Percentiles rank a stretch among this genome's conserved stretches.
Evolutionary conservation across 2,113 vertebrate genomes (phyloP).

Genomic region (Crotalus tigris): DNA sequence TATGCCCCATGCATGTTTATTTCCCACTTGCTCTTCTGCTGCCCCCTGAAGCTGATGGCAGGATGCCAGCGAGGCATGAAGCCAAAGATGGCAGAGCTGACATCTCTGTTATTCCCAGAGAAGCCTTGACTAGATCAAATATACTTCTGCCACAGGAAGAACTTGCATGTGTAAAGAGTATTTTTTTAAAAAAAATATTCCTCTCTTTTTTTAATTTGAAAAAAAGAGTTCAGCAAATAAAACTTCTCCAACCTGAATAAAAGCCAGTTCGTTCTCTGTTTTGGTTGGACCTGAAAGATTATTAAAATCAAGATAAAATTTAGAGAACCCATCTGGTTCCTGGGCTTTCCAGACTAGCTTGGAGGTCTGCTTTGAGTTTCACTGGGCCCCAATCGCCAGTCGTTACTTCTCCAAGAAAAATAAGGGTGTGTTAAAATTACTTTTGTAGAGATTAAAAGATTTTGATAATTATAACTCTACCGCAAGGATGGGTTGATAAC

Average conservation of each 20-base stretch:
- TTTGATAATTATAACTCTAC: background rate
- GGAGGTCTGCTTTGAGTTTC: background rate
- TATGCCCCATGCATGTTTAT: background rate
- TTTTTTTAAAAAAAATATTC: background rate
- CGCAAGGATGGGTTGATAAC: background rate
- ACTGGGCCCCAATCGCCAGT: background rate
- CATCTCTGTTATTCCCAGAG: background rate
- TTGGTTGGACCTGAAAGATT: background rate
- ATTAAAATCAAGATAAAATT: background rate
- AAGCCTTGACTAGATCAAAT: background rate
- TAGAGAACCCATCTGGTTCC: background rate
- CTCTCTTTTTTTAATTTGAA: background rate
- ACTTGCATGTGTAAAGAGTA: background rate
- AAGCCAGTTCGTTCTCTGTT: background rate
- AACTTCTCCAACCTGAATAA: background rate
- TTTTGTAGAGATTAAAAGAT: background rate
- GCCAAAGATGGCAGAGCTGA: background rate
- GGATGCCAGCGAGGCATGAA: background rate
- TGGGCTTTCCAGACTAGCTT: background rate
- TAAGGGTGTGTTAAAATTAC: too few relatives aligned
- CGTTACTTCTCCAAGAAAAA: background rate
- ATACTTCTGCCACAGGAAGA: background rate
- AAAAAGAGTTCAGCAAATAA: background rate
- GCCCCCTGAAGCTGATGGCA: background rate
- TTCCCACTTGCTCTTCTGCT: background rate